Percentiles rank a stretch among this genome's conserved stretches.
phyloP scores from a whole-genome alignment of 1,140 invertebrate genomes.

The Ceratosolen solmsi region DNA sequence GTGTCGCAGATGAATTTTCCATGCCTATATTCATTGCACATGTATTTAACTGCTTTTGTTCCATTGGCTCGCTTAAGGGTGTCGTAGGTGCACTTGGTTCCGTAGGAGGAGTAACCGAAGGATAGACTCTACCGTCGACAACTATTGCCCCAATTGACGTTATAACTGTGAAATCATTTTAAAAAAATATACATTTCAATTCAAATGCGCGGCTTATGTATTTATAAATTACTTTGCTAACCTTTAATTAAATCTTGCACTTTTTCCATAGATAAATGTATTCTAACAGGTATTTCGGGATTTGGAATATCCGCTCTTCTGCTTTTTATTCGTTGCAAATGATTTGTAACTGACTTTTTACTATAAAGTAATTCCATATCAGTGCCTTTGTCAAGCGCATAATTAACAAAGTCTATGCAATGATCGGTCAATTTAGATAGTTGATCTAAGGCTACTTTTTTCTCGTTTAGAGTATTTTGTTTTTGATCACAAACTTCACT shows the following conservation, averaged over 20 bases:
- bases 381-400: conserved; percentile 84
- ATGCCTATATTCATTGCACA: conserved; percentile 55
- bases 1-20: conserved; percentile 52
- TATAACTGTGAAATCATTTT: conserved; percentile 74
- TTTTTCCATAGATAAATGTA: conserved; percentile 84
- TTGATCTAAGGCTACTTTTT: conserved; percentile 85
- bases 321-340: conserved; percentile 85
- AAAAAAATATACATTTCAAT: conserved; percentile 38
- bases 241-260: conserved; percentile 84
- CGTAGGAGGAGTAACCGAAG: conserved; percentile 68
- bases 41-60: conserved; percentile 67
- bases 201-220: neutral
- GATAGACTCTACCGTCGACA: conserved; percentile 83
- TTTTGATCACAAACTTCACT: conserved; percentile 89
- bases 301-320: conserved; percentile 87
- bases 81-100: conserved; percentile 64
- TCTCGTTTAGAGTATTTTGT: conserved; percentile 86
- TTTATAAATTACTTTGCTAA: conserved; percentile 58
- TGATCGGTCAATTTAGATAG: conserved; percentile 88
- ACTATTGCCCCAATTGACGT: conserved; percentile 83
- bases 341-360: conserved; percentile 82
- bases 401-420: conserved; percentile 87
- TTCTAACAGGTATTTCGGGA: conserved; percentile 87
- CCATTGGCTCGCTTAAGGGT: conserved; percentile 59
- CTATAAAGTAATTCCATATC: conserved; percentile 89